Evolutionary conservation across 2,113 vertebrate genomes (phyloP).

Genomic region (Turdus rufiventris): DNA sequence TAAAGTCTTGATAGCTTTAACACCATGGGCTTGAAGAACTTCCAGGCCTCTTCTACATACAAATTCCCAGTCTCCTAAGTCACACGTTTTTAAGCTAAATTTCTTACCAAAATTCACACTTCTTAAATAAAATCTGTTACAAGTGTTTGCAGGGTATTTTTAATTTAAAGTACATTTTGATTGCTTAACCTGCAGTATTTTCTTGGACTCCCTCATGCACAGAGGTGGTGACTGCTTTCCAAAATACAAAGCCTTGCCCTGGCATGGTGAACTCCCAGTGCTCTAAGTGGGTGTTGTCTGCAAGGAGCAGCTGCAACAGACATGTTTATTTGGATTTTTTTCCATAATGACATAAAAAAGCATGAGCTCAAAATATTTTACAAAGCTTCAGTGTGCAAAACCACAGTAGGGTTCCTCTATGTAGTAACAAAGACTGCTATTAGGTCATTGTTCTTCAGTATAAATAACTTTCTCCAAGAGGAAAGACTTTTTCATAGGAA

Average conservation of each 20-base stretch:
- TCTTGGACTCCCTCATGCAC: neutral
- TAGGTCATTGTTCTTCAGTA: neutral
- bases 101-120: neutral
- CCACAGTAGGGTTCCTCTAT: neutral
- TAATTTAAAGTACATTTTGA: neutral
- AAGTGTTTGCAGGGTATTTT: constrained; percentile 3
- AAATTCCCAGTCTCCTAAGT: neutral
- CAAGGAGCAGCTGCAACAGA: neutral
- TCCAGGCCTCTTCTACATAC: neutral
- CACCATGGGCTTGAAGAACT: neutral
- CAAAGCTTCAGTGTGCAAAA: neutral
- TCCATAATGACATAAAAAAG: neutral
- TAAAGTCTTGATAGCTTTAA: neutral
- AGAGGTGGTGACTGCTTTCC: neutral
- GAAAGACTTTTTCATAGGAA: neutral
- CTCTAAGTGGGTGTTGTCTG: neutral
- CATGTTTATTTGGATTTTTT: neutral
- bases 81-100: neutral
- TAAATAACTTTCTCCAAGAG: neutral
- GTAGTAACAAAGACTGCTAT: neutral
- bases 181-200: neutral
- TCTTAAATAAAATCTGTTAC: constrained; percentile 12
- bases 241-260: neutral
- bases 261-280: neutral
- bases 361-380: neutral